phyloP scores from a whole-genome alignment of 2,888 invertebrate species.

The Atethmia centrago region DNA sequence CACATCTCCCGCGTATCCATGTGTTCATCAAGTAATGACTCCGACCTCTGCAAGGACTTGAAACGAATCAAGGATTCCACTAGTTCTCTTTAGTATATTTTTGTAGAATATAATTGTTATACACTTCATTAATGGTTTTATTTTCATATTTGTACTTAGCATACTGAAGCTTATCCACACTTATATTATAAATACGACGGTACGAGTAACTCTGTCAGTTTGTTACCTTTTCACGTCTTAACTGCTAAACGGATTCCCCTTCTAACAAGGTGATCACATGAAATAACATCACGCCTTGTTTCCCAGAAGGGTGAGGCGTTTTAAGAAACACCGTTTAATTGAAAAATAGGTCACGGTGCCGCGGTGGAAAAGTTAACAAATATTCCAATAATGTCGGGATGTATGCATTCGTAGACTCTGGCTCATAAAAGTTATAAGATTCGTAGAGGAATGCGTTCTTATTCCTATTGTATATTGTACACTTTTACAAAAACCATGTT shows the following conservation, averaged over 20 bases:
- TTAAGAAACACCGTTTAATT: too few relatives aligned
- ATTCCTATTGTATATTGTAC: too few relatives aligned
- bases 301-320: too few relatives aligned
- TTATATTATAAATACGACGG: not conserved
- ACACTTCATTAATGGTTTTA: constrained; percentile 6
- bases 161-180: not conserved
- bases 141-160: not conserved
- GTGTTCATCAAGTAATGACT: constrained; percentile 77
- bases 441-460: too few relatives aligned
- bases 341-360: too few relatives aligned
- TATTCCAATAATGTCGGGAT: too few relatives aligned
- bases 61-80: constrained; percentile 75
- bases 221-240: not conserved
- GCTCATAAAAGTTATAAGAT: too few relatives aligned
- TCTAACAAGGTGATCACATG: too few relatives aligned
- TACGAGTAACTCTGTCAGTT: not conserved
- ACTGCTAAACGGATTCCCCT: not conserved
- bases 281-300: too few relatives aligned
- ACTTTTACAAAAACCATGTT: too few relatives aligned
- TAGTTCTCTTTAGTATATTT: constrained; percentile 74
- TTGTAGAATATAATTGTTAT: constrained; percentile 45
- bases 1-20: constrained; percentile 81
- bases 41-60: constrained; percentile 69
- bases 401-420: too few relatives aligned
- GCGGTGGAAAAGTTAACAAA: too few relatives aligned